Base-by-base conservation (phyloP, 2,113 vertebrate species). In the Craseonycteris thonglongyai region DNA sequence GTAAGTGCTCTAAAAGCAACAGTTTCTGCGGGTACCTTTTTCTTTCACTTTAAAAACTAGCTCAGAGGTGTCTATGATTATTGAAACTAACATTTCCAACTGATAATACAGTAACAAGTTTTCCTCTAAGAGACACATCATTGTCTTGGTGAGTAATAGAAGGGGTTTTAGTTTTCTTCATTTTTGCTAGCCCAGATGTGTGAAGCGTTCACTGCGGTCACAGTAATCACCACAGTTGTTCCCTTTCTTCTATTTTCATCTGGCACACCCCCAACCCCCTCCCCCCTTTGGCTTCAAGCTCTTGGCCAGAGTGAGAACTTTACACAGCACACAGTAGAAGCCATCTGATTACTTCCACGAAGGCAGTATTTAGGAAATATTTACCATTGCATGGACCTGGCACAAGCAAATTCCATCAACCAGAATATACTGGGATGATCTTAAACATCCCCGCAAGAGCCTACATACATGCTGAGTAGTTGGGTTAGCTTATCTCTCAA, bases 201-300 rank as follows among this genome's bases (percentile, higher is more conserved):
- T 76, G 91, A 97, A 90, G 71, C 86, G 93, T 79, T 93, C 45
- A 87, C 91, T 97, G 90, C 96, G 97, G 16, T 96, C 93, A 96
- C 91, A 96, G 97, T 82, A 59, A 95, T 93, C 97, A 90, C 97
- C 96, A 97, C 72, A 51, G 93, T 94, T 97, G 86, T 93, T 95
- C 82, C 91, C 95, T 95, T 94, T 97, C 97, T 98, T 98, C 82
- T 97, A 80, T 95, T 98, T 97, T 97, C 97, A 97, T 97, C 97
- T 94, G 98, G 96, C 97, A 97, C 88, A 96, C 91, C 94, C 97
- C 96, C 97, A 98, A 96, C 91, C 94, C 97, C 96, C 97, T 98
- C 91, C 94, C 97, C 96, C 97, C 98, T 97, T 96, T 97, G 97
- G 97, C 96, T 97, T 97, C 75, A 84, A 95, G 84, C 96, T 98